Evolutionary conservation across 92 coral and sea anemone genomes (phyloP).

Genomic region (Bergia sp.): DNA sequence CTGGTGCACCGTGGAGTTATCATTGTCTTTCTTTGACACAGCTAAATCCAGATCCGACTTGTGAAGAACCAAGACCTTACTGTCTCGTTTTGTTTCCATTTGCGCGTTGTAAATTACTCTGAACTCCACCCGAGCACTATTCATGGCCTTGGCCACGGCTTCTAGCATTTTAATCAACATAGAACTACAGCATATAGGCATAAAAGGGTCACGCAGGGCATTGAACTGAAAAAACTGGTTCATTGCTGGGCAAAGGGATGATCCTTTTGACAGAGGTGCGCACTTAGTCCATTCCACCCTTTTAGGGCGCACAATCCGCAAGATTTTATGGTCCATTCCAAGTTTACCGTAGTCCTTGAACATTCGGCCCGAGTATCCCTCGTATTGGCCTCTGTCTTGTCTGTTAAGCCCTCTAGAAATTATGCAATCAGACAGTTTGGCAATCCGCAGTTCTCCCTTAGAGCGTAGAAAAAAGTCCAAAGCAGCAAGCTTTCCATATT

Average conservation of each 20-base stretch:
- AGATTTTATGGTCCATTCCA: conserved; percentile 24
- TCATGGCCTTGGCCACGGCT: conserved; percentile 3
- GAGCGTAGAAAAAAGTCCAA: conserved; percentile 38
- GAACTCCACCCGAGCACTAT: background rate
- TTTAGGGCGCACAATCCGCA: conserved; percentile 30
- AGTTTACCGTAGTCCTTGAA: conserved; percentile 38
- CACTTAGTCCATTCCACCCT: conserved; percentile 41
- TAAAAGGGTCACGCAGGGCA: conserved; percentile 23
- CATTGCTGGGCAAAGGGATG: conserved; percentile 5
- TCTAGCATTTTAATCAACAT: conserved; percentile 12
- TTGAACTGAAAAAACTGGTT: background rate
- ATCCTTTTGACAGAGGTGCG: conserved; percentile 10
- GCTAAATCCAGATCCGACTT: conserved; percentile 18
- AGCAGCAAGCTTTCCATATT: conserved; percentile 31
- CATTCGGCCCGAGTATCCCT: conserved; percentile 25
- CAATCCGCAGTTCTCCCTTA: conserved; percentile 39
- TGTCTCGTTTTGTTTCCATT: conserved; percentile 25
- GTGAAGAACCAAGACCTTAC: conserved; percentile 11
- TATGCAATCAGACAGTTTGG: conserved; percentile 31
- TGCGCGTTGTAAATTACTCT: conserved; percentile 7
- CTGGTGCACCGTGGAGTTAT: conserved; percentile 36
- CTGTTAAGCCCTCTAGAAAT: conserved; percentile 18
- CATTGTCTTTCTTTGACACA: conserved; percentile 28
- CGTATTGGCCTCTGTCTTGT: conserved; percentile 13
- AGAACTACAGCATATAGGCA: conserved; percentile 41